These are phyloP conservation scores for Bombus soroeensis DNA, from an alignment of 1,140 invertebrate genomes.

Conservation along the genomic window DNA sequence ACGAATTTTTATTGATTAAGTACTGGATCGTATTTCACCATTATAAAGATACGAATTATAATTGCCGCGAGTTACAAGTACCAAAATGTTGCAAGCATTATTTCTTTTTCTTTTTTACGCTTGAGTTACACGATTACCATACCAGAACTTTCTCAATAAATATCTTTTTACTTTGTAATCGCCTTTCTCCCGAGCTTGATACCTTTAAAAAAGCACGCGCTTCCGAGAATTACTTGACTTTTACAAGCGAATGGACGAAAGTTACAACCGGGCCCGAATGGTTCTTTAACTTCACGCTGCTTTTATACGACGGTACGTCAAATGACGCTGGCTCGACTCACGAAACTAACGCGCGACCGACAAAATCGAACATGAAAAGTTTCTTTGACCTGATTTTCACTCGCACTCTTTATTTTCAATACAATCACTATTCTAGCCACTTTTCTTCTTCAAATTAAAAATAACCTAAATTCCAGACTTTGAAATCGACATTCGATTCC, in stretches of 20 bases:
- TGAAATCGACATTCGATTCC: too few species aligned
- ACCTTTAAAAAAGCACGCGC: conserved; percentile 37
- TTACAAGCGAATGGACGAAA: conserved; percentile 66
- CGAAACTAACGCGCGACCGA: not conserved
- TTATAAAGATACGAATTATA: not conserved
- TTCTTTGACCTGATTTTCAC: not conserved
- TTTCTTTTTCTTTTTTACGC: not conserved
- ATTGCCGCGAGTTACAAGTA: not conserved
- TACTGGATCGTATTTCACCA: not conserved
- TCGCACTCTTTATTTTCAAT: too few species aligned
- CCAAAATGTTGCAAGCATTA: not conserved
- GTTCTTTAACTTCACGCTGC: conserved; percentile 69
- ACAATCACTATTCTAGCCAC: too few species aligned
- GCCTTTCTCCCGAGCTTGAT: conserved; percentile 39
- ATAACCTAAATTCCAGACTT: too few species aligned
- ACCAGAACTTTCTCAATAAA: conserved; percentile 33
- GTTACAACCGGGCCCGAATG: conserved; percentile 58
- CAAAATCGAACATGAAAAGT: not conserved
- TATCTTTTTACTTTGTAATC: conserved; percentile 16
- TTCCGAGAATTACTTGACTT: conserved; percentile 62
- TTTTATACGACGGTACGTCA: conserved; percentile 69
- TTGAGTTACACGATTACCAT: not conserved
- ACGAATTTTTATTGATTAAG: not conserved
- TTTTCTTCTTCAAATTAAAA: too few species aligned
- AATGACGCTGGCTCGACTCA: conserved; percentile 37